Percentiles rank a stretch among this genome's conserved stretches.
Conservation (phyloP, 2,113 vertebrate genomes). For the Vulpes lagopus region DNA sequence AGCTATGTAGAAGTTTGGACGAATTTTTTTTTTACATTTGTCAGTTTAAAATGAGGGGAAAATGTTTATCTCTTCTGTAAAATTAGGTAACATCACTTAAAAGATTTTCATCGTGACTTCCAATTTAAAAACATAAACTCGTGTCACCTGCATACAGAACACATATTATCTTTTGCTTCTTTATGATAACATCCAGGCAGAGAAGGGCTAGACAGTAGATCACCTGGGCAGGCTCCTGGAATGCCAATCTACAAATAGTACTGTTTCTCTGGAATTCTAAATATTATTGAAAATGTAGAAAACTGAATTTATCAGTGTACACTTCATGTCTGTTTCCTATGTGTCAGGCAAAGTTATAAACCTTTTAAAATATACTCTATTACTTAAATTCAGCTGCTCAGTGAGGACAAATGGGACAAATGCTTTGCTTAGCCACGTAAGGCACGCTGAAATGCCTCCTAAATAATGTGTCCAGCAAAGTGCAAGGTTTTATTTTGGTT, state of each 20-base stretch:
- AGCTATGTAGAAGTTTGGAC: not conserved
- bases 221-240: not conserved
- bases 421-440: not conserved
- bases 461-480: not conserved
- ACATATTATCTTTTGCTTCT: not conserved
- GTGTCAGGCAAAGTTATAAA: not conserved
- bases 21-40: not conserved
- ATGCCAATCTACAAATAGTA: not conserved
- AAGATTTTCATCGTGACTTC: not conserved
- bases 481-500: not conserved
- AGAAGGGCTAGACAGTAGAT: not conserved
- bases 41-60: not conserved
- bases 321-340: not conserved
- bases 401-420: not conserved
- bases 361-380: not conserved
- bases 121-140: not conserved
- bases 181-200: not conserved
- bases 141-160: not conserved
- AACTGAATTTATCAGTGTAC: not conserved
- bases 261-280: not conserved
- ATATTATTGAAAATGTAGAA: not conserved
- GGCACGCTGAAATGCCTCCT: not conserved
- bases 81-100: not conserved
- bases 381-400: not conserved
- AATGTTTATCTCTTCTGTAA: not conserved